phyloP scores from a whole-genome alignment of 1,140 invertebrate species.

The Leptonema lineaticorne region DNA sequence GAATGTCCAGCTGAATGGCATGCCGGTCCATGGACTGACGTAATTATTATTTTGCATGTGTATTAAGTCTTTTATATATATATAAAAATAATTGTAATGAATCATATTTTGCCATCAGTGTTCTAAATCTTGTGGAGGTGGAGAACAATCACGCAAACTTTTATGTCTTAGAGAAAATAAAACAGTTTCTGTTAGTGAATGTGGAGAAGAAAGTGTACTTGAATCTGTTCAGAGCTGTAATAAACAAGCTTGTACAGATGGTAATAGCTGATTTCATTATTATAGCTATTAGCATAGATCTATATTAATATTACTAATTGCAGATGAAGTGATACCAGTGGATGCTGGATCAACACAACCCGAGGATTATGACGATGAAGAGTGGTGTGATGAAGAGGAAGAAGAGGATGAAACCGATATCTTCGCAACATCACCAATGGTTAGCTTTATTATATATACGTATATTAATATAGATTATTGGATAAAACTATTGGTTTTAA shows the following conservation, averaged over 20 bases:
- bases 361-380: conserved; percentile 56
- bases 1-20: conserved; percentile 86
- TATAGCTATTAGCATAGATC: conserved; percentile 5
- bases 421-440: conserved; percentile 38
- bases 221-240: conserved; percentile 75
- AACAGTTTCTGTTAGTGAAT: conserved; percentile 60
- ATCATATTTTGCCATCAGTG: conserved; percentile 58
- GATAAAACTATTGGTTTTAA: too few species aligned
- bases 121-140: conserved; percentile 79
- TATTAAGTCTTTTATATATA: neutral
- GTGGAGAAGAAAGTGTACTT: conserved; percentile 65
- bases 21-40: conserved; percentile 78
- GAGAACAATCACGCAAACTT: conserved; percentile 70
- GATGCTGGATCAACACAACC: conserved; percentile 58
- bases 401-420: conserved; percentile 60
- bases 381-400: conserved; percentile 56
- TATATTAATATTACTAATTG: conserved; percentile 34
- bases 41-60: conserved; percentile 47
- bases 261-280: conserved; percentile 47
- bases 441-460: conserved; percentile 1
- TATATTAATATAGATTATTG: neutral
- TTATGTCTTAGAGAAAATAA: conserved; percentile 76
- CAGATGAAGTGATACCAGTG: conserved; percentile 69
- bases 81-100: neutral
- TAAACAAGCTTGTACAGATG: conserved; percentile 65